These are phyloP conservation scores for Carassius auratus DNA, from an alignment of 2,113 vertebrate genomes.

Conservation along the genomic window DNA sequence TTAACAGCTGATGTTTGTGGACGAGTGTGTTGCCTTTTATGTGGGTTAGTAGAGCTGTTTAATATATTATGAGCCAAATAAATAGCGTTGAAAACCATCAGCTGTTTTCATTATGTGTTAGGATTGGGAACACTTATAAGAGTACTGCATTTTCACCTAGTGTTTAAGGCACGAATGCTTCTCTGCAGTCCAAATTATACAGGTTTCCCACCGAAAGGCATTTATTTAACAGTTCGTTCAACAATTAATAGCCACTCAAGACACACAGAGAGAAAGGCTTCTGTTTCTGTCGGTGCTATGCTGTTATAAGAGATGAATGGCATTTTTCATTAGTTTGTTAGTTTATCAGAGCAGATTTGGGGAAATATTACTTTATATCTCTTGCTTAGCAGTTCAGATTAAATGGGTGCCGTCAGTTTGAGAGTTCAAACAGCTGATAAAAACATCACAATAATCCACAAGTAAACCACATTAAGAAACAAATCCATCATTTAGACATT, in stretches of 20 bases:
- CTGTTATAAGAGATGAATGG: constrained; percentile 1
- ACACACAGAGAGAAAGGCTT: not conserved
- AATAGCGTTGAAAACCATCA: not conserved
- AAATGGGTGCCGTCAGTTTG: no score
- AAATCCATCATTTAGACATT: no score
- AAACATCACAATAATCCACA: no score
- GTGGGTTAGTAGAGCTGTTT: not conserved
- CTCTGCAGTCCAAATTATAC: not conserved
- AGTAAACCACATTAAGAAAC: no score
- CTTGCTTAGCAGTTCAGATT: no score
- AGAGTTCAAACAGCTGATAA: no score
- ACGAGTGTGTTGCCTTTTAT: not conserved
- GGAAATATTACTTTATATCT: no score
- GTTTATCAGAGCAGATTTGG: no score
- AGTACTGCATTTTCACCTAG: not conserved
- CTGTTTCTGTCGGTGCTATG: not conserved
- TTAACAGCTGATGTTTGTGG: constrained; percentile 18
- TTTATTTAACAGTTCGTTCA: constrained; percentile 1
- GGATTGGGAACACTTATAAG: not conserved
- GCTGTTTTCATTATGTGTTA: not conserved
- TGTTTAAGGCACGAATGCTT: not conserved
- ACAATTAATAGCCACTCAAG: not conserved
- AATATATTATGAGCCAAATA: constrained; percentile 21
- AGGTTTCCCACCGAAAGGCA: not conserved
- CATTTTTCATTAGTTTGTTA: not conserved